These are phyloP conservation scores for Bugulina stolonifera DNA, from an alignment of 2,888 invertebrate genomes.

Conservation along the genomic window DNA sequence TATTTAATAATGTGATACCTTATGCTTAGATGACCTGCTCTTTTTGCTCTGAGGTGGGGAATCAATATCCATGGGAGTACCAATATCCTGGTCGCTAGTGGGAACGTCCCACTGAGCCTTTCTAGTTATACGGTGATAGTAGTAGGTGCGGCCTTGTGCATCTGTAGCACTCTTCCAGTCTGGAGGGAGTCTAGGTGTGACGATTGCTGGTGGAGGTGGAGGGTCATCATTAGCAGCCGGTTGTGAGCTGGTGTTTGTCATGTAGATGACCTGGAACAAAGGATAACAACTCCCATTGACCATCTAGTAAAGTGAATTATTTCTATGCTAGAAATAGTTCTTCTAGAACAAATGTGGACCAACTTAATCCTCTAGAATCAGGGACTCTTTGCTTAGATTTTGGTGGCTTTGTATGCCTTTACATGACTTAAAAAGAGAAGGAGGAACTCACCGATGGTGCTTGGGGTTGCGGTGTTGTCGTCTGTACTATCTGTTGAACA, in stretches of 20 bases:
- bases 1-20: no score
- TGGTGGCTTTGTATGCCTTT: no score
- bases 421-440: no score
- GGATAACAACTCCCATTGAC: no score
- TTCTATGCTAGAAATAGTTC: no score
- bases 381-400: no score
- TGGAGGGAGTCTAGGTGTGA: constrained; percentile 41
- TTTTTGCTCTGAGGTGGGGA: constrained; percentile 36
- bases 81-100: constrained; percentile 40
- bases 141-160: constrained; percentile 75
- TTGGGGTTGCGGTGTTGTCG: constrained; percentile 3
- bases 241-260: background rate
- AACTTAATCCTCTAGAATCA: no score
- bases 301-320: no score
- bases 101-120: constrained; percentile 55
- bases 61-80: constrained; percentile 46
- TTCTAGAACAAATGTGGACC: no score
- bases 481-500: constrained; percentile 26
- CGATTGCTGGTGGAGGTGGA: constrained; percentile 46
- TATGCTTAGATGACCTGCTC: constrained; percentile 24
- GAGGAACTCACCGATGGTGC: constrained; percentile 20
- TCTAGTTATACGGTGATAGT: constrained; percentile 67
- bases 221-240: constrained; percentile 33
- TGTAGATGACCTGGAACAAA: constrained; percentile 12
- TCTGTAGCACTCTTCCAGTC: constrained; percentile 21